Base-by-base conservation (phyloP, 2,797 vertebrate genomes). In the Pangasius macronema region DNA sequence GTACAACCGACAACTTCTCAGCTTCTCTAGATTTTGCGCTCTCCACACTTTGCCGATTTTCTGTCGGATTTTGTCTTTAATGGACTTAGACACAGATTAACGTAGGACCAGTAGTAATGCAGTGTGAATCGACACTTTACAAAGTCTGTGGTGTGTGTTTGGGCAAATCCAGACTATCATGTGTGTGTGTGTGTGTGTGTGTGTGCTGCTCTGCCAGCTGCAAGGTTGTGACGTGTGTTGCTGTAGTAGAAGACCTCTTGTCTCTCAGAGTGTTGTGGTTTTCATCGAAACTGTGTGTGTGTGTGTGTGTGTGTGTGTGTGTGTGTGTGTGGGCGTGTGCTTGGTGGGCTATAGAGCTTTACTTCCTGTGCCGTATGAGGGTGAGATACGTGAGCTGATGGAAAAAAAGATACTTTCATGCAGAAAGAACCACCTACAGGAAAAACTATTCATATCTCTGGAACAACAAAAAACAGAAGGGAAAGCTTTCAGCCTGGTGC, bases 391-490 rank as follows among this genome's bases (percentile, higher is more conserved):
- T 63, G 84, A 86, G 63, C 75, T 22, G 85, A 70, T 30, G 27
- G 10, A 73, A 51, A 82, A 55, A 46, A 81, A 81, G 65, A 61
- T 63, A 36, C 36, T 49, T 85, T 57, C 42, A 46, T n/a, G 67
- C 76, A 36, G 18, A 57, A 63, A 75, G 46, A 86, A 57, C 46
- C 84, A 79, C 84, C 80, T 83, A 86, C 79, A 33, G 65, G 42
- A 63, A 85, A 82, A 72, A 72, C 79, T 86, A 82, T 86, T 59
- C 49, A 81, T 67, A 75, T 24, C 42, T 77, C 46, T 65, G 65
- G 20, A 70, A 7, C 46, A 68, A 49, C 61, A 59, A 61, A 49
- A 22, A 30, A 65, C 8, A 82, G 14, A 63, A 1, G 30, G 51
- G 20, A 30, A 65, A 30, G 16, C 22, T 13, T 80, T 59, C 77